Evolutionary conservation across 2,888 invertebrate species (phyloP).

Genomic region (Yponomeuta plumbellus): DNA sequence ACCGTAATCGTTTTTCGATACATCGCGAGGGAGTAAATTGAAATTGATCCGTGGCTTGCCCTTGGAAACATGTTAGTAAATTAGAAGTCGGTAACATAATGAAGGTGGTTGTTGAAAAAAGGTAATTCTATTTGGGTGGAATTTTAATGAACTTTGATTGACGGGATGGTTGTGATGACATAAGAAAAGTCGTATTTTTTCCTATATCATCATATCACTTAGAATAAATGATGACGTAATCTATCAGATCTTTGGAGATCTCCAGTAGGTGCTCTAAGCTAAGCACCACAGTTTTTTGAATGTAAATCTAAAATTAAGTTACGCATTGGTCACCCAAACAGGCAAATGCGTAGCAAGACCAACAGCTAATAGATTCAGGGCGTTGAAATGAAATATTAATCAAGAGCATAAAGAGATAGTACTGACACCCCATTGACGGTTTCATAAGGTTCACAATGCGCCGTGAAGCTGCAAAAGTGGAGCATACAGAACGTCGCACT

Average conservation of each 20-base stretch:
- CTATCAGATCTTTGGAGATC: too few relatives aligned
- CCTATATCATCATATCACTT: not conserved
- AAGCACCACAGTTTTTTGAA: not conserved
- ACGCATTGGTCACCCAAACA: conserved; percentile 32
- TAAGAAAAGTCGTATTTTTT: not conserved
- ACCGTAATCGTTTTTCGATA: conserved; percentile 38
- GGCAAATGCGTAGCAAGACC: conserved; percentile 47
- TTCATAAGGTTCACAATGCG: conserved; percentile 58
- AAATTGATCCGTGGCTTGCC: conserved; percentile 45
- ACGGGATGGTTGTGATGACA: not conserved
- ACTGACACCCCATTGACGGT: conserved; percentile 67
- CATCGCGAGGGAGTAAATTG: conserved; percentile 48
- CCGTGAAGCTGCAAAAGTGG: conserved; percentile 48
- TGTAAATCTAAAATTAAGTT: conserved; percentile 11
- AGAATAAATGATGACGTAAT: too few relatives aligned
- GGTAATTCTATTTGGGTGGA: not conserved
- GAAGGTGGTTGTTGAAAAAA: not conserved
- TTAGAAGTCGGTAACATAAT: conserved; percentile 25
- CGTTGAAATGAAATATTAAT: conserved; percentile 60
- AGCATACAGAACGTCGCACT: not conserved
- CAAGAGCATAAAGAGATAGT: conserved; percentile 48
- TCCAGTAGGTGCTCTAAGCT: too few relatives aligned
- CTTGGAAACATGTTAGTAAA: conserved; percentile 45
- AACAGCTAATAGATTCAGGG: conserved; percentile 11
- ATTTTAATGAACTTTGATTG: not conserved